phyloP scores from a whole-genome alignment of 2,113 vertebrate genomes.

The Fregetta grallaria region DNA sequence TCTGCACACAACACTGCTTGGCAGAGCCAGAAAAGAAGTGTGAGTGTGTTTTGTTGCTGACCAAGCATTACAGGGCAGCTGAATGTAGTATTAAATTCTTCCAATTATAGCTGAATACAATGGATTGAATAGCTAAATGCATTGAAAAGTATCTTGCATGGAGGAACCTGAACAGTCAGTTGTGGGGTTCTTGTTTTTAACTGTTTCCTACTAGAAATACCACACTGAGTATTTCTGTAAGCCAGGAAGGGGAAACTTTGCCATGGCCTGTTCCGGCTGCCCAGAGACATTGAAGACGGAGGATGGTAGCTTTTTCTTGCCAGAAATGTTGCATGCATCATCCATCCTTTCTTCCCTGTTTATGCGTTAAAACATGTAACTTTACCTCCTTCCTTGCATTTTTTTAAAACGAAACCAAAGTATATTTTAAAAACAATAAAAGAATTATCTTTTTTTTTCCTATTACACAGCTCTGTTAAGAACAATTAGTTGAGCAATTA shows the following conservation, averaged over 20 bases:
- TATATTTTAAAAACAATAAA: background rate
- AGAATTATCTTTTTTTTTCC: background rate
- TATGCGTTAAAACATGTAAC: background rate
- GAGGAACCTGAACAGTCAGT: background rate
- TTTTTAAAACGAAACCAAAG: background rate
- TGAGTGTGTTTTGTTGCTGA: background rate
- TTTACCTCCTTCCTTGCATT: background rate
- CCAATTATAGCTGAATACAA: background rate
- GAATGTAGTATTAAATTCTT: constrained; percentile 1
- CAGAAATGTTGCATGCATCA: background rate
- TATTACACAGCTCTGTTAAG: background rate
- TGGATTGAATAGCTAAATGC: background rate
- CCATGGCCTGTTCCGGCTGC: background rate
- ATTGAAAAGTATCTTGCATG: background rate
- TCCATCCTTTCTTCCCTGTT: background rate
- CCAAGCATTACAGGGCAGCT: background rate
- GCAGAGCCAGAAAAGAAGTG: background rate
- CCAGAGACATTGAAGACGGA: background rate
- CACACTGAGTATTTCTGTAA: background rate
- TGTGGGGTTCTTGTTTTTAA: background rate
- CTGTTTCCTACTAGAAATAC: background rate
- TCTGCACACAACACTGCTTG: background rate
- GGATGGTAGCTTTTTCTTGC: background rate
- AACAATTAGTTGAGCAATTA: background rate
- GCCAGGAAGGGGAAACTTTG: background rate